These are phyloP conservation scores for Steinernema hermaphroditum DNA, from an alignment of 2,888 invertebrate genomes.

Conservation along the genomic window DNA sequence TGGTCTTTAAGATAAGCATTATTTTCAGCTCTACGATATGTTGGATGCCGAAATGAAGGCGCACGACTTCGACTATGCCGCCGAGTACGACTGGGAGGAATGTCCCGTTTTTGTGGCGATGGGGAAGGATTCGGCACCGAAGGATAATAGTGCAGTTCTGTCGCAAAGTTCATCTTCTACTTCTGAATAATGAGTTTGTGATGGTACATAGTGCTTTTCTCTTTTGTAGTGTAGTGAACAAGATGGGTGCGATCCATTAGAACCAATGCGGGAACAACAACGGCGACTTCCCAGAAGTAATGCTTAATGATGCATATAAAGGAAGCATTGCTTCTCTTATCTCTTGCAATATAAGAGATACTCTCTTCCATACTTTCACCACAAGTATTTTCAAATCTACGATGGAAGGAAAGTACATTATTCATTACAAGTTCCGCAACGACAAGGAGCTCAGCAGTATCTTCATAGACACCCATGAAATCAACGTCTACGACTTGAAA, in stretches of 20 bases:
- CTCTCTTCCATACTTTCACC: too few species aligned
- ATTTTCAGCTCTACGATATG: neutral
- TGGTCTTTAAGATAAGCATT: neutral
- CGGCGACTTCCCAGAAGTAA: neutral
- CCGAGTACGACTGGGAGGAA: conserved; percentile 12
- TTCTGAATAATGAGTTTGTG: too few species aligned
- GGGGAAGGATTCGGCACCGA: too few species aligned
- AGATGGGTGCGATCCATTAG: too few species aligned
- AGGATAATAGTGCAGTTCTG: too few species aligned
- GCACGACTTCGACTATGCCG: neutral
- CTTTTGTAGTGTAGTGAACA: too few species aligned
- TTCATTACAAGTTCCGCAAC: conserved; percentile 5
- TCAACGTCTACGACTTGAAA: neutral
- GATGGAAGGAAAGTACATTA: neutral
- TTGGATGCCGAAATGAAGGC: conserved; percentile 10
- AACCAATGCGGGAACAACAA: too few species aligned
- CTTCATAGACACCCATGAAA: neutral
- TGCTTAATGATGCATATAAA: neutral
- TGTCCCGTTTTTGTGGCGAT: neutral
- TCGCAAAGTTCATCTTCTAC: too few species aligned
- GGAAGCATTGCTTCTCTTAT: neutral
- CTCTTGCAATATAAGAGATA: neutral
- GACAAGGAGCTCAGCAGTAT: neutral
- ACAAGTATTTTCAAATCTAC: too few species aligned
- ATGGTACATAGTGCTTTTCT: too few species aligned